Percentiles rank a stretch among this genome's conserved stretches.
phyloP scores from a whole-genome alignment of 2,113 vertebrate genomes.

The Crotalus tigris region DNA sequence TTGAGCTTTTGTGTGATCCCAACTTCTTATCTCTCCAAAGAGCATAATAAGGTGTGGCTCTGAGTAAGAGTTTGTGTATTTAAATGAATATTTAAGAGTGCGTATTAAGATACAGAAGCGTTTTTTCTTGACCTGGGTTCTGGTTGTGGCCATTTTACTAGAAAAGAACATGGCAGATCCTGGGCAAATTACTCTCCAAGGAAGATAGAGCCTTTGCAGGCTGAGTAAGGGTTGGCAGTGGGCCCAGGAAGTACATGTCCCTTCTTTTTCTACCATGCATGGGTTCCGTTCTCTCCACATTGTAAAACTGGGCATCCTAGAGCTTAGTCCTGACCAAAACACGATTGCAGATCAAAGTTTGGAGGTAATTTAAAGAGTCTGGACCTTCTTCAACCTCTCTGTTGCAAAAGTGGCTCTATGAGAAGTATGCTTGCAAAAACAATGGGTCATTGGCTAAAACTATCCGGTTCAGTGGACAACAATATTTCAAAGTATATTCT shows the following conservation, averaged over 20 bases:
- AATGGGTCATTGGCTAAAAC: no score
- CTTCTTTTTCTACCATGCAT: neutral
- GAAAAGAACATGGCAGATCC: neutral
- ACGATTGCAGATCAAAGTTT: neutral
- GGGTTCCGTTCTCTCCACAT: neutral
- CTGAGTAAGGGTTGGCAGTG: neutral
- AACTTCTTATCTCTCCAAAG: neutral
- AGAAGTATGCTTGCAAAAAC: no score
- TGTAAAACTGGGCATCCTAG: neutral
- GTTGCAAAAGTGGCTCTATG: neutral
- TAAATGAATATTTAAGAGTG: neutral
- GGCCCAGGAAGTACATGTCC: neutral
- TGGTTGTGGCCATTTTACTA: neutral
- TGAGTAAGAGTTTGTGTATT: neutral
- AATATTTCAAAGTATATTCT: no score
- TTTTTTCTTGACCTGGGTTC: neutral
- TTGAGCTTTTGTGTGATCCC: neutral
- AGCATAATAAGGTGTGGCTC: neutral
- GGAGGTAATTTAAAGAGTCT: neutral
- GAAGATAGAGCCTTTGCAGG: neutral
- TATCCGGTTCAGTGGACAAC: no score
- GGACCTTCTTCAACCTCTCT: neutral
- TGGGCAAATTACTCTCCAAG: neutral
- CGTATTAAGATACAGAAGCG: neutral
- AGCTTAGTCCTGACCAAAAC: neutral